phyloP scores from a whole-genome alignment of 2,113 vertebrate genomes.

The Peromyscus californicus region DNA sequence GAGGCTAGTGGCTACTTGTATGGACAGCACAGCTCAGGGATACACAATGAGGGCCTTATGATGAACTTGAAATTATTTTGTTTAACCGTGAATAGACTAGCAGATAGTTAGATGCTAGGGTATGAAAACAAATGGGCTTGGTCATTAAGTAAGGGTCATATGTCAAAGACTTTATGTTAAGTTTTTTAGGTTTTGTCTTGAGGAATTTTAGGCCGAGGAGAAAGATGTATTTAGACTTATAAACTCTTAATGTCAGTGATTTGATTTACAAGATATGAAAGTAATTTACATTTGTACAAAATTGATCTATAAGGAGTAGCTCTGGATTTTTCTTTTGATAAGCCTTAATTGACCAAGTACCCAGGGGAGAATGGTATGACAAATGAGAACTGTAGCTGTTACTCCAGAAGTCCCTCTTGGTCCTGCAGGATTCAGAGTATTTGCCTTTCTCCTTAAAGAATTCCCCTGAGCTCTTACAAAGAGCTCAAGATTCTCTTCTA shows the following conservation, averaged over 20 bases:
- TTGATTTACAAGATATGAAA: slow-evolving; percentile 55
- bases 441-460: slow-evolving; percentile 56
- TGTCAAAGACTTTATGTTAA: not conserved
- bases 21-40: not conserved
- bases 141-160: not conserved
- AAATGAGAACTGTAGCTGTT: not conserved
- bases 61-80: not conserved
- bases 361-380: not conserved
- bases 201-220: slow-evolving; percentile 50
- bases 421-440: not conserved
- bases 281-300: slow-evolving; percentile 58
- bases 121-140: not conserved
- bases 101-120: not conserved
- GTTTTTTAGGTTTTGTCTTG: slow-evolving; percentile 49
- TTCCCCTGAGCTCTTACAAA: not conserved
- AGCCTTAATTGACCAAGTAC: not conserved
- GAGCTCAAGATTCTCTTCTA: not conserved
- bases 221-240: slow-evolving; percentile 11
- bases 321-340: slow-evolving; percentile 55
- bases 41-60: not conserved
- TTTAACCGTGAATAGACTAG: not conserved
- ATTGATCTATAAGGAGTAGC: not conserved
- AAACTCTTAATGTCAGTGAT: slow-evolving; percentile 35
- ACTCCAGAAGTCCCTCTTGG: not conserved
- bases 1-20: not conserved